Base-by-base conservation (phyloP, 2,113 vertebrate genomes). In the Hippoglossus stenolepis region DNA sequence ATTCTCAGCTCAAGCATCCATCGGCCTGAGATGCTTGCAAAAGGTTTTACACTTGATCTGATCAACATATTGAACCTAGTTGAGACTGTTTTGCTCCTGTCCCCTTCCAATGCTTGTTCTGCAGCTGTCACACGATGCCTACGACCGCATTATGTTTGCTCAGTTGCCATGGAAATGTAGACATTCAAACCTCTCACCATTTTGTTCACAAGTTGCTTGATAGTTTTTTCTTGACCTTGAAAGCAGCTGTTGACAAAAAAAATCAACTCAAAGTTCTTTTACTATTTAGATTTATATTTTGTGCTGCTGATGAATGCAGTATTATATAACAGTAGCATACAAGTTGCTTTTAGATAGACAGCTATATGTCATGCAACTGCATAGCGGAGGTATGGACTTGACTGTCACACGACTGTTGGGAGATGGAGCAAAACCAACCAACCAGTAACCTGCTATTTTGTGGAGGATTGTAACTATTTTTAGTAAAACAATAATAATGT, bases 141-240 rank as follows among this genome's bases (percentile, higher is more conserved):
- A 18, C 57, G 17, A 58, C n/a, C 53, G 26, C 1, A 4, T 35
- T 17, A 43, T 2, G 11, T 31, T 56, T 45, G 14, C 13, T 56
- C 24, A 45, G 38, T 47, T 70, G 14, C 7, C 35, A 64, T 57
- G 60, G 20, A 49, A 57, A 70, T 64, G 26, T 53, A 47, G 43
- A 67, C 24, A 1, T 49, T 57, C n/a, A 28, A 35, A 31, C 47
- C 12, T 40, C 13, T 40, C 13, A 12, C 24, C 15, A 28, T 31
- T 31, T 40, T 61, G 13, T 31, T 5, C 10, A 24, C 9, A 35
- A 12, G 3, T 51, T 12, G 17, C 5, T 51, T 38, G 9, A 47
- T 10, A 56, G 4, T 38, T 73, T 10, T 28, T 49, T 40, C 15
- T 8, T 63, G 9, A 56, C 31, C 12, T 14, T 2, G 4, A 8